Percentiles rank a stretch among this genome's conserved stretches.
Evolutionary conservation across 2,888 invertebrate species (phyloP).

Genomic region (Osmoderma eremita): DNA sequence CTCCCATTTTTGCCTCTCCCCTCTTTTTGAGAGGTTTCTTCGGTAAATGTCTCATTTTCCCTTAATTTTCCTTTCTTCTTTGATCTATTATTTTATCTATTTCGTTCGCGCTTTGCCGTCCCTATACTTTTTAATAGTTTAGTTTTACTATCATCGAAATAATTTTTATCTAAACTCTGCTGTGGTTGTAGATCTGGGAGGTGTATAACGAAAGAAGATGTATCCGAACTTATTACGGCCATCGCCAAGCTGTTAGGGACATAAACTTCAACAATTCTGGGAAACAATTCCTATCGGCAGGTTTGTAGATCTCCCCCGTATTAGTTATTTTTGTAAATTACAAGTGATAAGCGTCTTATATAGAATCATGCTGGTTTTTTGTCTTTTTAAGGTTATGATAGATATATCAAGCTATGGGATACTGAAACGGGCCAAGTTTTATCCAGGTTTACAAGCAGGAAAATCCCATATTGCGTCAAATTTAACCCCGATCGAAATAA

Average conservation of each 20-base stretch:
- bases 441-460: constrained; percentile 91
- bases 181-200: constrained; percentile 85
- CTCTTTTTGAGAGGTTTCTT: no score
- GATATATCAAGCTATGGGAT: constrained; percentile 98
- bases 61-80: no score
- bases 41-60: no score
- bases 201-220: constrained; percentile 95
- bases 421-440: constrained; percentile 93
- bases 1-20: no score
- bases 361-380: neutral
- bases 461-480: constrained; percentile 97
- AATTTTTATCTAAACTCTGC: constrained; percentile 4
- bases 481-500: constrained; percentile 98
- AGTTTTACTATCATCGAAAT: no score
- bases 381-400: constrained; percentile 81
- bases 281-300: constrained; percentile 92
- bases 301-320: constrained; percentile 61
- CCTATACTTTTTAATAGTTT: no score
- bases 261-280: constrained; percentile 96
- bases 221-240: constrained; percentile 94
- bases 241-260: constrained; percentile 96
- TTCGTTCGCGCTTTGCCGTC: no score
- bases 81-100: no score
- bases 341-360: neutral
- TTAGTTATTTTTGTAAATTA: no score